phyloP scores from a whole-genome alignment of 2,113 vertebrate genomes.

The Salminus brasiliensis region DNA sequence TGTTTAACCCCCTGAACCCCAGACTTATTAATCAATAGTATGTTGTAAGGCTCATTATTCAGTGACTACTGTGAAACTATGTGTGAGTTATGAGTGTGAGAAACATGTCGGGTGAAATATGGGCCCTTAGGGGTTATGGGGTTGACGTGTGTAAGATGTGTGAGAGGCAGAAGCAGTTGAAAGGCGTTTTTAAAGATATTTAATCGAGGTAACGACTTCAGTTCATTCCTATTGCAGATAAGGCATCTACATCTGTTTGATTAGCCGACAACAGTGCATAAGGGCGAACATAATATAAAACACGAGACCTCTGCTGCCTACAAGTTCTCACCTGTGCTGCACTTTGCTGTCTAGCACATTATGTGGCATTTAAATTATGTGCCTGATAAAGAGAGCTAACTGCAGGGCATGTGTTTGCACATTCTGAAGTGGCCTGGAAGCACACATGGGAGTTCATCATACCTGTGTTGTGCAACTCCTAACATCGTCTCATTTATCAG shows the following conservation, averaged over 20 bases:
- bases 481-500: background rate
- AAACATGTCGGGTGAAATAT: too few species aligned
- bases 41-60: too few species aligned
- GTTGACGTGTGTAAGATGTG: background rate
- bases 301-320: background rate
- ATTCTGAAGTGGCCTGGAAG: slow-evolving; percentile 6
- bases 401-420: slow-evolving; percentile 26
- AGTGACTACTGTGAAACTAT: too few species aligned
- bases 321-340: background rate
- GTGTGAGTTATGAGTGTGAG: too few species aligned
- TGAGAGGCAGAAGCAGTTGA: background rate
- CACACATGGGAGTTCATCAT: slow-evolving; percentile 17
- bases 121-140: too few species aligned
- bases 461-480: slow-evolving; percentile 11
- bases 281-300: background rate
- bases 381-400: slow-evolving; percentile 29
- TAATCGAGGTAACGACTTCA: background rate
- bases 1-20: background rate
- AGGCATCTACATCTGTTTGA: background rate
- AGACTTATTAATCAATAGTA: too few species aligned
- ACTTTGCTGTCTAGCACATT: background rate
- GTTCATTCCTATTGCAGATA: background rate
- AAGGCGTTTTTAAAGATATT: background rate
- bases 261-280: background rate
- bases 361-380: slow-evolving; percentile 31